A percentile compares a stretch with the other conserved stretches of the same genome.
phyloP scores from a whole-genome alignment of 2,113 vertebrate genomes.

The Monopterus albus region DNA sequence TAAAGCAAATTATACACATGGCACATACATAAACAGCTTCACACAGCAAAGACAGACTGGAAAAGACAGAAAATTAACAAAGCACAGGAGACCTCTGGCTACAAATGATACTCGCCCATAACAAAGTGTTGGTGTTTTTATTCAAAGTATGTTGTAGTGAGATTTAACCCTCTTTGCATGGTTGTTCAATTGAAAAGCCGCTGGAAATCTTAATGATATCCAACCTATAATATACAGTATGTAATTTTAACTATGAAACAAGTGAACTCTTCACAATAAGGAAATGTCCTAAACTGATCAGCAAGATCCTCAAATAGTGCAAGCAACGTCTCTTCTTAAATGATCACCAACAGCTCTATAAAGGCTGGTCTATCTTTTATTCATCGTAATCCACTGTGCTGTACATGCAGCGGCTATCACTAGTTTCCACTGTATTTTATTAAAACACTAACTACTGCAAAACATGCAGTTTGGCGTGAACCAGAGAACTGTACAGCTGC shows the following conservation, averaged over 20 bases:
- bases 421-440: too few relatives aligned
- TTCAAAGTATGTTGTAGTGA: not conserved
- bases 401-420: too few relatives aligned
- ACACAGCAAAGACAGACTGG: not conserved
- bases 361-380: too few relatives aligned
- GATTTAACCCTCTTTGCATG: too few relatives aligned
- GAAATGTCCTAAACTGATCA: not conserved
- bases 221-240: not conserved
- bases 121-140: not conserved
- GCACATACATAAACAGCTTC: not conserved
- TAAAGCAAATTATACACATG: conserved; percentile 5
- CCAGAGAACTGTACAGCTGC: not conserved
- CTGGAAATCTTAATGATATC: not conserved
- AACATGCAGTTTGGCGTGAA: not conserved
- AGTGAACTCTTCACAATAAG: too few relatives aligned
- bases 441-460: not conserved
- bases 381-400: too few relatives aligned
- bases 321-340: too few relatives aligned
- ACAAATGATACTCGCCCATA: not conserved
- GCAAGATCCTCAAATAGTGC: not conserved
- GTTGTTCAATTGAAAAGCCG: not conserved
- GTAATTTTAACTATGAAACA: too few relatives aligned
- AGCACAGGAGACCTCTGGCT: not conserved
- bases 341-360: too few relatives aligned
- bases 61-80: not conserved